Percentiles rank a stretch among this genome's conserved stretches.
These are phyloP conservation scores for Myodes glareolus DNA, from an alignment of 2,113 vertebrate species.

Conservation along the genomic window DNA sequence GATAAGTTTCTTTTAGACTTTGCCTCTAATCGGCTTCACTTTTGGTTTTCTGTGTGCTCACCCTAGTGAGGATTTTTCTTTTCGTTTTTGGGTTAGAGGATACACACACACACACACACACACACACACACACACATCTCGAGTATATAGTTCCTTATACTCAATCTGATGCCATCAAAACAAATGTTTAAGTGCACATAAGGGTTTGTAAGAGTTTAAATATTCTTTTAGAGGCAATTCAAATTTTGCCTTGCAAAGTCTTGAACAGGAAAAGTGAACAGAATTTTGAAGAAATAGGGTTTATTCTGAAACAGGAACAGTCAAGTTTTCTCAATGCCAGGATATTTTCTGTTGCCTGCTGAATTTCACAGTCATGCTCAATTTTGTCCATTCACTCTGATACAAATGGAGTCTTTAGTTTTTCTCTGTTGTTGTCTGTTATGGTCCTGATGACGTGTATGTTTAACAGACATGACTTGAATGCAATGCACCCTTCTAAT, in stretches of 20 bases:
- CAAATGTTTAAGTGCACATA: conserved; percentile 39
- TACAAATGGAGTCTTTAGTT: conserved; percentile 43
- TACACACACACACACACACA: too few species aligned
- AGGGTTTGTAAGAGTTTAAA: conserved; percentile 19
- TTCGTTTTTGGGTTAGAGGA: not conserved
- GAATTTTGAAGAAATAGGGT: not conserved
- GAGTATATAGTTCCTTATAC: not conserved
- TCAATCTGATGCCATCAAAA: conserved; percentile 33
- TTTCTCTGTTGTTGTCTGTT: conserved; percentile 75
- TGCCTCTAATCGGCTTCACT: conserved; percentile 64
- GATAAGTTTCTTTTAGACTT: conserved; percentile 64
- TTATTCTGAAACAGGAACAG: conserved; percentile 65
- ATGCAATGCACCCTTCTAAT: conserved; percentile 79
- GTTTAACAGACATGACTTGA: conserved; percentile 79
- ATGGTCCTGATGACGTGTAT: conserved; percentile 80
- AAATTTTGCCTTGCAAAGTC: conserved; percentile 24
- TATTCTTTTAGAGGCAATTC: conserved; percentile 9
- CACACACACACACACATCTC: too few species aligned
- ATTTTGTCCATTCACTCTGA: conserved; percentile 23
- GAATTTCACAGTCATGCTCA: conserved; percentile 53
- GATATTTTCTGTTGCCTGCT: conserved; percentile 64
- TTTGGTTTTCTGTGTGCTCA: conserved; percentile 68
- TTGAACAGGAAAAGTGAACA: conserved; percentile 17
- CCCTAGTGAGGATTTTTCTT: not conserved
- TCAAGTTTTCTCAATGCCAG: conserved; percentile 37